phyloP scores from a whole-genome alignment of 2,113 vertebrate species.

The Aphyosemion australe region DNA sequence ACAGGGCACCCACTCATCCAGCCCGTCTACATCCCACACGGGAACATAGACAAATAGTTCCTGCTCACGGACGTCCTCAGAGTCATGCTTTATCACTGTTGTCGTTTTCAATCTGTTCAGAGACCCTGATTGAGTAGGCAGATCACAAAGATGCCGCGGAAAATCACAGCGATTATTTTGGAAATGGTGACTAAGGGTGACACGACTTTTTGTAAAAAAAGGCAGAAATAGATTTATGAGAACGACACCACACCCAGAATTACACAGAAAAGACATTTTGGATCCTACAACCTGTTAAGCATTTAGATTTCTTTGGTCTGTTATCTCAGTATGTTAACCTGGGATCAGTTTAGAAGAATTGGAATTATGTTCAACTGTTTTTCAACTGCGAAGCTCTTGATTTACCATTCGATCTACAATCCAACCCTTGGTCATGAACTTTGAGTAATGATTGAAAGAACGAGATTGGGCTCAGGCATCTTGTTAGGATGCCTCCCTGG shows the following conservation, averaged over 20 bases:
- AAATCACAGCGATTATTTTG: conserved; percentile 60
- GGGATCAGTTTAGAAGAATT: too few species aligned
- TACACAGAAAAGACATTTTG: background rate
- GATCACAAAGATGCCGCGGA: conserved; percentile 68
- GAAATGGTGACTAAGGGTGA: conserved; percentile 54
- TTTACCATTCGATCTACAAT: too few species aligned
- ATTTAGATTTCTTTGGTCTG: conserved; percentile 13
- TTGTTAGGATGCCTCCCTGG: too few species aligned
- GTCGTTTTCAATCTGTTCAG: conserved; percentile 24
- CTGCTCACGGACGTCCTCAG: conserved; percentile 24
- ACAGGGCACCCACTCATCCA: conserved; percentile 37
- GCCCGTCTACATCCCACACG: conserved; percentile 37
- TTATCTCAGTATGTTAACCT: background rate
- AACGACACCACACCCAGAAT: conserved; percentile 30
- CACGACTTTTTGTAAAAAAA: conserved; percentile 40
- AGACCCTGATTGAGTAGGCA: conserved; percentile 46
- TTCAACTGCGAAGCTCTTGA: too few species aligned
- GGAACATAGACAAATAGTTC: conserved; percentile 51
- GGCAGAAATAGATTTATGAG: conserved; percentile 30
- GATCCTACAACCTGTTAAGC: conserved; percentile 12
- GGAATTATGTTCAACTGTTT: too few species aligned
- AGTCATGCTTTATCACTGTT: too few species aligned
- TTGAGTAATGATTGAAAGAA: too few species aligned
- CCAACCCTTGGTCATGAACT: too few species aligned
- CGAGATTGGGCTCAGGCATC: too few species aligned